Base-by-base conservation (phyloP, 92 coral and sea anemone species). In the Micromussa lordhowensis region DNA sequence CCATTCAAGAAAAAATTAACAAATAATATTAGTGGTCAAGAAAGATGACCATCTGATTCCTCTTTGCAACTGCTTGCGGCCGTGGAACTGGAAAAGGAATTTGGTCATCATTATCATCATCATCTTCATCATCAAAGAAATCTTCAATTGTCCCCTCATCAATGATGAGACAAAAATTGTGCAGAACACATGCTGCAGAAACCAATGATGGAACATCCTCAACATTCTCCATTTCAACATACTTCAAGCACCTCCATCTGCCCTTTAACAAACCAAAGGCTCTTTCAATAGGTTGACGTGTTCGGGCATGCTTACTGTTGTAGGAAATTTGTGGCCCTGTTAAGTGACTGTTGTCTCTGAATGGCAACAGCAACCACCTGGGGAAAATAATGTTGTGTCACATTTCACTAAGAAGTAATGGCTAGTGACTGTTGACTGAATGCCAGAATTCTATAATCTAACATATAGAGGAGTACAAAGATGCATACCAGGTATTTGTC, bases 141-240 rank as follows among this genome's bases (percentile, higher is more conserved):
- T 88, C 80, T 66, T 89, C 92, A 83, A 82, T 82, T 81, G 66
- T 48, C 12, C 90, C 90, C 40, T 81, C 84, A 66, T 75, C 85
- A 31, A 68, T 61, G 38, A 89, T n/a, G 32, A 84, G 83, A 54
- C 92, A 89, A 75, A 82, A 89, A 58, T 89, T 89, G 88, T 89
- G 92, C 26, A 89, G 84, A 51, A 89, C 92, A 89, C 92, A 89
- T 82, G 92, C 92, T n/a, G 88, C 78, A 10, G 87, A 61, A 44
- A 88, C 71, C 75, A 88, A 61, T 5, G 76, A 70, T 36, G 87
- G 82, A 40, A 89, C 79, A 22, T 82, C 84, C 38, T 61, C 77
- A 38, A 82, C 82, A 30, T 75, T 30, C 61, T 82, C 83, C 88
- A 89, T 89, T 29, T 89, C 88, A 80, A 89, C 61, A 35, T 61